A percentile compares a stretch with the other conserved stretches of the same genome.
These are phyloP conservation scores for Aplocera efformata DNA, from an alignment of 2,888 invertebrate genomes.

Conservation along the genomic window DNA sequence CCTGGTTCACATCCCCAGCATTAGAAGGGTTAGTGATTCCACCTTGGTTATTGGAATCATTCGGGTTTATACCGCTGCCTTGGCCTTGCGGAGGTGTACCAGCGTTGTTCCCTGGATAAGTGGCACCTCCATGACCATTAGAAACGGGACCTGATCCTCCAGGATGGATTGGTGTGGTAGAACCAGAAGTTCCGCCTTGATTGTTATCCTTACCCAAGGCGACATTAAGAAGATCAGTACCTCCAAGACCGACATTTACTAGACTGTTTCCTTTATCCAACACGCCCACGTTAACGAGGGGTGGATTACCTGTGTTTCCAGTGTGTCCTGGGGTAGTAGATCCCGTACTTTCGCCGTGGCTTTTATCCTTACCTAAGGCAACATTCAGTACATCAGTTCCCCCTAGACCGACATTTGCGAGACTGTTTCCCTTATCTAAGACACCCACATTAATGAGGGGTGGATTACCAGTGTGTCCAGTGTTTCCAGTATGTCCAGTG, in stretches of 20 bases:
- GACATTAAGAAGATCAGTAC: constrained; percentile 1
- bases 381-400: too few species aligned
- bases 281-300: background rate
- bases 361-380: too few species aligned
- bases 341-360: too few species aligned
- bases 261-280: background rate
- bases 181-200: background rate
- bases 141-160: too few species aligned
- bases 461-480: background rate
- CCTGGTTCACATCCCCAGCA: constrained; percentile 4
- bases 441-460: background rate
- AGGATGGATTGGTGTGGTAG: background rate
- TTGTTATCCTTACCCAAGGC: background rate
- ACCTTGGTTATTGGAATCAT: background rate
- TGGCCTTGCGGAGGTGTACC: background rate
- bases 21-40: constrained; percentile 3
- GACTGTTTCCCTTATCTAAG: too few species aligned
- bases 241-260: background rate
- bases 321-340: too few species aligned
- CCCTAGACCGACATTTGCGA: too few species aligned
- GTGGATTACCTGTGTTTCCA: too few species aligned
- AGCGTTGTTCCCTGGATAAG: background rate
- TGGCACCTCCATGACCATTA: background rate
- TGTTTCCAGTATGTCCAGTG: background rate
- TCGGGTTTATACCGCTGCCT: background rate